Base-by-base conservation (phyloP, 2,888 invertebrate species). In the Drosophila peninsularis region DNA sequence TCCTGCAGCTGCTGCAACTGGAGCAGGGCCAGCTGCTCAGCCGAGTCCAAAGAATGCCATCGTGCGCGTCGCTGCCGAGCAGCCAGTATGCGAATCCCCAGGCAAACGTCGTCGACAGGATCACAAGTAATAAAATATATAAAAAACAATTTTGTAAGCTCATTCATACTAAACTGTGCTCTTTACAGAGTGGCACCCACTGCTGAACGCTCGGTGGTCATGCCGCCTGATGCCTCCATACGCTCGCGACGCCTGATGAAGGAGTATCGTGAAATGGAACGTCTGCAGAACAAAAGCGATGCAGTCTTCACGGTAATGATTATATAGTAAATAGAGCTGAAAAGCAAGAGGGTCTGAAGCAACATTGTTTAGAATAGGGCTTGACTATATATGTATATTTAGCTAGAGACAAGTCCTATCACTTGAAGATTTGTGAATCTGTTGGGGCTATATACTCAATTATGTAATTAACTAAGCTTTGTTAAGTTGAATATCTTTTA, bases 181-280 rank as follows among this genome's bases (percentile, higher is more conserved):
- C n/a, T 62, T 61, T 77, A 68, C 57, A 92, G 76, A 92, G 94
- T 80, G 90, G 93, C 63, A 90, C 94, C 78, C 54, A 47, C 68
- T 24, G 88, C 78, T 90, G 93, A 82, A 65, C 71, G 81, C 36
- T 57, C 75, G 55, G 44, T 76, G 58, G 54, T 86, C 21, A 39
- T 78, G 13, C 74, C 76, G 36, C 94, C 95, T 82, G 94, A 94
- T 84, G 94, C 94, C 88, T 94, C 94, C 50, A 95, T 96, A 57
- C 94, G 97, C 76, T 95, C 96, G 36, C 94, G 96, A 69, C 93
- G 97, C 52, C 94, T 97, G 64, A 97, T 97, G 97, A 97, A 97
- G 91, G 97, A 97, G 90, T 94, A 96, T 78, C 95, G 95, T 79
- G 96, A 97, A 92, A 95, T 97, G 86, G 96, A 96, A 90, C 94